A percentile compares a stretch with the other conserved stretches of the same genome.
Conservation (phyloP, 35 echinoderm and acorn worm genomes). For the Apostichopus japonicus region DNA sequence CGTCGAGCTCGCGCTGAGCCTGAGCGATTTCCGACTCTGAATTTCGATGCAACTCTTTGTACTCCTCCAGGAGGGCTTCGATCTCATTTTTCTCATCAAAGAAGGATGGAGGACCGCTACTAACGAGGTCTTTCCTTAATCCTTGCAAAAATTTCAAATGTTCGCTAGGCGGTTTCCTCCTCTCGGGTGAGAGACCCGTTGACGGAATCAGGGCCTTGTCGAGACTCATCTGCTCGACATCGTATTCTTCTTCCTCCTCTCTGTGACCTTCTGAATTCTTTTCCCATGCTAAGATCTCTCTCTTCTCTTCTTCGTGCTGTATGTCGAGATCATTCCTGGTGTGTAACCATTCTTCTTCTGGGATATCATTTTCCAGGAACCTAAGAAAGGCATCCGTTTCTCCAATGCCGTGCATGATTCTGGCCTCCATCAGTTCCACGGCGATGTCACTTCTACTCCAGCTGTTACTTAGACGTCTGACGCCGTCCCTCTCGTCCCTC, state of each 20-base stretch:
- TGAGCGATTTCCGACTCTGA: slow-evolving; percentile 80
- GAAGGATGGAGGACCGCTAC: slow-evolving; percentile 24
- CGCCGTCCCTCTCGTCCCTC: slow-evolving; percentile 55
- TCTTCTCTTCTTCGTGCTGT: slow-evolving; percentile 20
- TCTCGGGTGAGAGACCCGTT: background rate
- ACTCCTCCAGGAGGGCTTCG: slow-evolving; percentile 66
- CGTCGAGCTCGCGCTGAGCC: slow-evolving; percentile 60
- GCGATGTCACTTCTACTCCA: slow-evolving; percentile 82
- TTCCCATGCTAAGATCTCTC: slow-evolving; percentile 28
- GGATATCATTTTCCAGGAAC: slow-evolving; percentile 80
- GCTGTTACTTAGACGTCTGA: slow-evolving; percentile 51
- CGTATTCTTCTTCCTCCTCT: background rate
- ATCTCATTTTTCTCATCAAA: slow-evolving; percentile 53
- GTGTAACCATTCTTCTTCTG: slow-evolving; percentile 74
- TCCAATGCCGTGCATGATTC: slow-evolving; percentile 96
- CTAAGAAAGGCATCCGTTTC: slow-evolving; percentile 93
- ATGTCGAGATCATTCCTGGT: slow-evolving; percentile 17
- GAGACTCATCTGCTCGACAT: background rate
- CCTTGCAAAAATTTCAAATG: slow-evolving; percentile 69
- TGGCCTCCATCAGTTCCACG: slow-evolving; percentile 92
- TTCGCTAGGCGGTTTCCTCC: slow-evolving; percentile 58
- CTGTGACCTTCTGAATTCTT: background rate
- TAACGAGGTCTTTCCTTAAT: slow-evolving; percentile 62
- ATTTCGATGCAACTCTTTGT: slow-evolving; percentile 52
- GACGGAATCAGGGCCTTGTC: background rate